Evolutionary conservation across 2,797 vertebrate genomes (phyloP).

Genomic region (Picus viridis): DNA sequence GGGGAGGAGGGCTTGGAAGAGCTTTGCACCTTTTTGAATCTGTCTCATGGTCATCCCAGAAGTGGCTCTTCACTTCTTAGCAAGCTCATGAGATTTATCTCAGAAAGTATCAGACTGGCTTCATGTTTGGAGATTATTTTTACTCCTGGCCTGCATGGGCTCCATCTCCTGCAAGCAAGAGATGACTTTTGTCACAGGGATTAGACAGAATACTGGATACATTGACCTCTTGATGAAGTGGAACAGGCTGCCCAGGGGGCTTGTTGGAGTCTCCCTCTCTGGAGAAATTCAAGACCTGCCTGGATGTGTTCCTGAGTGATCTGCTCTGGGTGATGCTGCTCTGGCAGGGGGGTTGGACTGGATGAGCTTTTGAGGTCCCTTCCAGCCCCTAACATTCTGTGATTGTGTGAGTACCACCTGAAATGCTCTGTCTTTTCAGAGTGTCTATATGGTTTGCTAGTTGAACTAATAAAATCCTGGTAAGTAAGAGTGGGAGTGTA

Average conservation of each 20-base stretch:
- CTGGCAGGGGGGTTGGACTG: too few species aligned
- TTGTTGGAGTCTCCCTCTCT: too few species aligned
- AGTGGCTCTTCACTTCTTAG: neutral
- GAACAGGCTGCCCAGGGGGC: too few species aligned
- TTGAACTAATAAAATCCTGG: neutral
- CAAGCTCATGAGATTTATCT: neutral
- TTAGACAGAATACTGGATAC: neutral
- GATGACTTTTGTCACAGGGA: neutral
- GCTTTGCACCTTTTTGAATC: neutral
- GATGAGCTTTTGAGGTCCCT: too few species aligned
- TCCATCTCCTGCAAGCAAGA: neutral
- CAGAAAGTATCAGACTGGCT: neutral
- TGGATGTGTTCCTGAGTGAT: too few species aligned
- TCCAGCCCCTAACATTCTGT: too few species aligned
- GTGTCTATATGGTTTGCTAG: neutral
- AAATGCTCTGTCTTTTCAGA: neutral
- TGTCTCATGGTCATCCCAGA: neutral
- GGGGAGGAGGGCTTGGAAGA: too few species aligned
- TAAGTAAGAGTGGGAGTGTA: neutral
- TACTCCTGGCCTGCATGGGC: neutral
- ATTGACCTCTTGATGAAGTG: neutral
- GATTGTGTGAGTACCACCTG: neutral
- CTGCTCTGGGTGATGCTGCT: too few species aligned
- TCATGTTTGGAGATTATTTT: neutral
- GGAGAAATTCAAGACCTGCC: too few species aligned